These are phyloP conservation scores for Caranx melampygus DNA, from an alignment of 2,113 vertebrate genomes.

Conservation along the genomic window DNA sequence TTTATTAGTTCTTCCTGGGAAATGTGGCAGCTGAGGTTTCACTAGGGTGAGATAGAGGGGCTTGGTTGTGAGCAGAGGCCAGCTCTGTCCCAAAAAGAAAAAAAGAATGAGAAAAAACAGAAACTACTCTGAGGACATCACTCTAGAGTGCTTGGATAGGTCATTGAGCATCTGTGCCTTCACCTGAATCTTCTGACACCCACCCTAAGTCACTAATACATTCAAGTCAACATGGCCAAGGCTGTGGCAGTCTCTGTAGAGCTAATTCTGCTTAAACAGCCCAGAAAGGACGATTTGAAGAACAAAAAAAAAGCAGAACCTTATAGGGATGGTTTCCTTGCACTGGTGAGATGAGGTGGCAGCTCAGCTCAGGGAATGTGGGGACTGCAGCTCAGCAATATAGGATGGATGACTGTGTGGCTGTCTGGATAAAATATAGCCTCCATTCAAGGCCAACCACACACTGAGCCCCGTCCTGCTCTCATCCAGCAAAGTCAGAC, in stretches of 20 bases:
- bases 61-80: conserved; percentile 69
- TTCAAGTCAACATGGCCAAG: conserved; percentile 74
- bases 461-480: conserved; percentile 50
- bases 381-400: conserved; percentile 64
- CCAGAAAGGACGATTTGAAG: conserved; percentile 29
- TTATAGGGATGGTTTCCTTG: conserved; percentile 63
- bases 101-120: conserved; percentile 13
- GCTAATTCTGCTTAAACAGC: conserved; percentile 15
- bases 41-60: conserved; percentile 49
- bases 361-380: conserved; percentile 44
- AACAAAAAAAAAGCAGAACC: conserved; percentile 54
- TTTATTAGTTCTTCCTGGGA: conserved; percentile 68
- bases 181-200: conserved; percentile 41
- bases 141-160: conserved; percentile 47
- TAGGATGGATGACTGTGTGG: conserved; percentile 69
- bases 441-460: conserved; percentile 77
- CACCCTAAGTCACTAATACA: conserved; percentile 23
- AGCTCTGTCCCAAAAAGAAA: conserved; percentile 67
- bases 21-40: conserved; percentile 71
- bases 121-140: conserved; percentile 61
- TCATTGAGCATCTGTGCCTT: conserved; percentile 14
- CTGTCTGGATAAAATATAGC: conserved; percentile 77
- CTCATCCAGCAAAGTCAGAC: conserved; percentile 62
- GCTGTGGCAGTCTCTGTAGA: conserved; percentile 40
- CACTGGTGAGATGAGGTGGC: conserved; percentile 45